Conservation (phyloP, 2,797 vertebrate species). For the Threskiornis aethiopicus region DNA sequence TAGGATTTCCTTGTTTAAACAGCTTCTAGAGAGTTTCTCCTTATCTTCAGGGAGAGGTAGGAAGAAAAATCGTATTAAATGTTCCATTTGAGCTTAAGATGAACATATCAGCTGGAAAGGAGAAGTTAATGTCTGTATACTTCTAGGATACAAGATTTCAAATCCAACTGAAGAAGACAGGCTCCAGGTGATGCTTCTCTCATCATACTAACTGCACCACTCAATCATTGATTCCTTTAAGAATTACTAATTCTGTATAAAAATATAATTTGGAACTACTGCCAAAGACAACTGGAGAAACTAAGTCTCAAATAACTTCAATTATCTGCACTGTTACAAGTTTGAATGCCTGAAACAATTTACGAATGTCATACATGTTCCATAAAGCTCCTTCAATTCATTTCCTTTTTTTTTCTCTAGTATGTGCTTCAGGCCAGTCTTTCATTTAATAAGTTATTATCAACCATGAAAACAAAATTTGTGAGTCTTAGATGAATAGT, state of each 20-base stretch:
- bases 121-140: background rate
- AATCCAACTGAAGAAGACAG: background rate
- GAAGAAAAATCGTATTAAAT: background rate
- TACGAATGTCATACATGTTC: background rate
- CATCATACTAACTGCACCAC: background rate
- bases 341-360: background rate
- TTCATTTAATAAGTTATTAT: background rate
- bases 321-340: background rate
- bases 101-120: background rate
- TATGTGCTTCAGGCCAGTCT: background rate
- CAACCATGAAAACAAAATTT: background rate
- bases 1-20: background rate
- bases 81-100: background rate
- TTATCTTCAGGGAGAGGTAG: background rate
- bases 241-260: background rate
- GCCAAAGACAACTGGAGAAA: background rate
- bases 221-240: background rate
- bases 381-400: background rate
- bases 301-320: background rate
- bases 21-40: background rate
- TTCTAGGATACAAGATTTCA: background rate
- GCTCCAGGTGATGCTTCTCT: background rate
- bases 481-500: background rate
- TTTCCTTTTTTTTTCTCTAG: background rate
- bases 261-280: background rate